Conservation (phyloP, 1,140 invertebrate genomes). For the Drosophila pseudoobscura region DNA sequence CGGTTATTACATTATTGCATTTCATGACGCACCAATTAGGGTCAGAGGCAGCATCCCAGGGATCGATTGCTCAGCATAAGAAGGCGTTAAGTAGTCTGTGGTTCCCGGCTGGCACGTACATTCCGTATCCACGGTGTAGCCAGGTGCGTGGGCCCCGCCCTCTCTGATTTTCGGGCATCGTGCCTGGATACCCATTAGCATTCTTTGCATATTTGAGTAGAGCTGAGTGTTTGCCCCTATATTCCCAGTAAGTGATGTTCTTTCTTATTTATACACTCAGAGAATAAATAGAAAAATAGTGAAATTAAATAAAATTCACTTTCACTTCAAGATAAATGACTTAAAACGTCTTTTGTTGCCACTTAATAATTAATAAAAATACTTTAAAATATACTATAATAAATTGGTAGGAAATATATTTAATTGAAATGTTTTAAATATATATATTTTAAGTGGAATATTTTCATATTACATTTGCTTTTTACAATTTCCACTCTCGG, state of each 20-base stretch:
- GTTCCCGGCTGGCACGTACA: background rate
- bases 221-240: background rate
- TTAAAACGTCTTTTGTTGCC: too few species aligned
- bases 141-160: background rate
- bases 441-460: too few species aligned
- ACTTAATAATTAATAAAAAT: too few species aligned
- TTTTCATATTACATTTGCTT: too few species aligned
- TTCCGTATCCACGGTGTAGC: background rate
- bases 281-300: too few species aligned
- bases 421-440: too few species aligned
- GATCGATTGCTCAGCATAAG: background rate
- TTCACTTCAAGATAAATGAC: too few species aligned
- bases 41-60: conserved; percentile 37
- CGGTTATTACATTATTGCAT: conserved; percentile 54
- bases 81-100: conserved; percentile 11
- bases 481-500: too few species aligned
- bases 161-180: background rate
- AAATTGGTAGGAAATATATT: too few species aligned
- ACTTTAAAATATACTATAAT: background rate
- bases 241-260: background rate
- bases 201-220: conserved; percentile 57
- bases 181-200: conserved; percentile 36
- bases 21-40: conserved; percentile 67
- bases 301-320: too few species aligned
- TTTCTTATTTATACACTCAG: background rate